These are phyloP conservation scores for Todiramphus saurophagus DNA, from an alignment of 2,113 vertebrate species.

Conservation along the genomic window DNA sequence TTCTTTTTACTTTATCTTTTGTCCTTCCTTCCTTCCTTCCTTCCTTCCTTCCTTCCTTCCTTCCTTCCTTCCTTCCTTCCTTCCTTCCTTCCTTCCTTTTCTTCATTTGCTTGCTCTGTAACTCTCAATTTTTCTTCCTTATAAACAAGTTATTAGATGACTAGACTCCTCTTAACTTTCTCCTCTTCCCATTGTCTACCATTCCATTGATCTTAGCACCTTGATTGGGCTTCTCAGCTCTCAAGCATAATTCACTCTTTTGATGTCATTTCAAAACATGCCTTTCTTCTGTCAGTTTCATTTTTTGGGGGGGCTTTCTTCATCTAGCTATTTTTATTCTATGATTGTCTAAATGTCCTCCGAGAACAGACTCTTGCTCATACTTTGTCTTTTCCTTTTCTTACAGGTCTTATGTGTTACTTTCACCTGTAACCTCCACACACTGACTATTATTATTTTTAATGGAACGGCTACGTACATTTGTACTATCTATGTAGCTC, in stretches of 20 bases:
- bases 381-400: not conserved
- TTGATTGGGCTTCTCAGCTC: slow-evolving; percentile 6
- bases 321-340: not conserved
- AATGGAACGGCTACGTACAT: not conserved
- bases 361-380: not conserved
- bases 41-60: not conserved
- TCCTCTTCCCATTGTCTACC: not conserved
- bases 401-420: not conserved
- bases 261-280: not conserved
- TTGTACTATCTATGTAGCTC: not conserved
- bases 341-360: not conserved
- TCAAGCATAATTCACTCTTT: not conserved
- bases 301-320: not conserved
- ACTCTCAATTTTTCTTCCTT: not conserved
- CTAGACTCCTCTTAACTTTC: not conserved
- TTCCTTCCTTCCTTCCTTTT: not conserved
- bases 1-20: not conserved
- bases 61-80: not conserved
- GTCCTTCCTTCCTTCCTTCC: not conserved
- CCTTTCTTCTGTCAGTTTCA: not conserved
- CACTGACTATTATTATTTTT: not conserved
- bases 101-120: not conserved
- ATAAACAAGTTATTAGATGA: not conserved
- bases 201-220: not conserved
- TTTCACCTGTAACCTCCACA: not conserved